phyloP scores from a whole-genome alignment of 2,888 invertebrate genomes.

The Pardosa pseudoannulata region DNA sequence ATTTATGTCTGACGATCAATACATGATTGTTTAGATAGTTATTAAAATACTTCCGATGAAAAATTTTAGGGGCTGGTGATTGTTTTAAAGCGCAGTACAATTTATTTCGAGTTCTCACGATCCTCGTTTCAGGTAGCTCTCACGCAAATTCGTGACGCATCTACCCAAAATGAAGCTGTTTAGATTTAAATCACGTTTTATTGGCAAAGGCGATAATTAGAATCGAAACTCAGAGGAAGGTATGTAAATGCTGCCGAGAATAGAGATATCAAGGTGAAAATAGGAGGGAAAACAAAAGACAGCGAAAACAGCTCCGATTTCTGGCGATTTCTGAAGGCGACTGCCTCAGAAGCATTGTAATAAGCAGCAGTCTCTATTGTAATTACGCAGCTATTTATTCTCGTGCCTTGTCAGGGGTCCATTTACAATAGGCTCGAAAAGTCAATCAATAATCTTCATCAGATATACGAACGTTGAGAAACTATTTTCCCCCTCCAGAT shows the following conservation, averaged over 20 bases:
- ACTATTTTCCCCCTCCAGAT: slow-evolving; percentile 27
- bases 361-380: slow-evolving; percentile 44
- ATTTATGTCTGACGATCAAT: too few species aligned
- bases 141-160: slow-evolving; percentile 62
- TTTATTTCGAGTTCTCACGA: slow-evolving; percentile 30
- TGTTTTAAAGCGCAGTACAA: slow-evolving; percentile 28
- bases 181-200: slow-evolving; percentile 70
- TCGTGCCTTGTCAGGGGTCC: slow-evolving; percentile 51
- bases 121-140: slow-evolving; percentile 38
- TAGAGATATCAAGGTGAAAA: slow-evolving; percentile 66
- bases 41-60: slow-evolving; percentile 3
- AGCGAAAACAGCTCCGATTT: slow-evolving; percentile 12
- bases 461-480: slow-evolving; percentile 53
- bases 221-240: slow-evolving; percentile 29
- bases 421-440: slow-evolving; percentile 63
- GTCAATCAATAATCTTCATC: slow-evolving; percentile 70
- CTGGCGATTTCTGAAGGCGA: slow-evolving; percentile 27
- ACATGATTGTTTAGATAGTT: too few species aligned
- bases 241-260: slow-evolving; percentile 48
- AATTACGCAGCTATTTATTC: slow-evolving; percentile 67
- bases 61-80: not conserved
- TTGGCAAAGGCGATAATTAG: slow-evolving; percentile 70
- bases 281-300: slow-evolving; percentile 32
- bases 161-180: slow-evolving; percentile 51
- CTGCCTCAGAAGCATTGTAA: slow-evolving; percentile 35